Percentiles rank a stretch among this genome's conserved stretches.
Conservation (phyloP, 2,797 vertebrate genomes). For the Phoeniculus purpureus region DNA sequence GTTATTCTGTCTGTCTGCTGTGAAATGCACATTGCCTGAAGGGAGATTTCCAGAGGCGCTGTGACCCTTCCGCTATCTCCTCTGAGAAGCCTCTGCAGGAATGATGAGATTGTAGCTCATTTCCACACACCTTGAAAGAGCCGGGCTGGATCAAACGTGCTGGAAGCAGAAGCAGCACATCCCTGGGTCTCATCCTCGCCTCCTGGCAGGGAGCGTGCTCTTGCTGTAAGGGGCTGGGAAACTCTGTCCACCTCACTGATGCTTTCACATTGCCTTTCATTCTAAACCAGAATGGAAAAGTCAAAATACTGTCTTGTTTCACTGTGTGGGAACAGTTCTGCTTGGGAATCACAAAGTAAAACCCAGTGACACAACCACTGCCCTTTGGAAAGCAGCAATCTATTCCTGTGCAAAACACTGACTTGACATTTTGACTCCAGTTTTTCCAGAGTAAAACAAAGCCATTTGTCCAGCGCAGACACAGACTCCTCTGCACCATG, state of each 20-base stretch:
- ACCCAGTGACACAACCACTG: background rate
- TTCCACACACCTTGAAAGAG: conserved; percentile 61
- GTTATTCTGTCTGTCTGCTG: conserved; percentile 59
- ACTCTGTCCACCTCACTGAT: background rate
- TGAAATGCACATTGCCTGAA: conserved; percentile 50
- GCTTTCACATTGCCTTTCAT: background rate
- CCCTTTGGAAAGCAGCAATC: conserved; percentile 21
- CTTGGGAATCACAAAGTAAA: conserved; percentile 21
- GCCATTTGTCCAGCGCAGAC: conserved; percentile 36
- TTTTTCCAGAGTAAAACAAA: conserved; percentile 41
- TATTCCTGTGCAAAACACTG: background rate
- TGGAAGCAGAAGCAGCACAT: conserved; percentile 35
- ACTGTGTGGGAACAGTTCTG: background rate
- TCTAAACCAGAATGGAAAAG: conserved; percentile 6
- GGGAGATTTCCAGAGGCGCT: conserved; percentile 61
- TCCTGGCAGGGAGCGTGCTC: background rate
- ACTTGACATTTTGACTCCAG: conserved; percentile 40
- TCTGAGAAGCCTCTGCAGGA: background rate
- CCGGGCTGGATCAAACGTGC: conserved; percentile 10
- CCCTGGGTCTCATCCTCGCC: background rate
- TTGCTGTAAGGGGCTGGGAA: background rate
- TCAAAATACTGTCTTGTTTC: conserved; percentile 22
- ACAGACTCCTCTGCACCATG: background rate
- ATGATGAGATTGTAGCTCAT: conserved; percentile 64
- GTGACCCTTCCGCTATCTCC: conserved; percentile 64